Evolutionary conservation across 2,888 invertebrate species (phyloP).

Genomic region (Melanostoma mellinum): DNA sequence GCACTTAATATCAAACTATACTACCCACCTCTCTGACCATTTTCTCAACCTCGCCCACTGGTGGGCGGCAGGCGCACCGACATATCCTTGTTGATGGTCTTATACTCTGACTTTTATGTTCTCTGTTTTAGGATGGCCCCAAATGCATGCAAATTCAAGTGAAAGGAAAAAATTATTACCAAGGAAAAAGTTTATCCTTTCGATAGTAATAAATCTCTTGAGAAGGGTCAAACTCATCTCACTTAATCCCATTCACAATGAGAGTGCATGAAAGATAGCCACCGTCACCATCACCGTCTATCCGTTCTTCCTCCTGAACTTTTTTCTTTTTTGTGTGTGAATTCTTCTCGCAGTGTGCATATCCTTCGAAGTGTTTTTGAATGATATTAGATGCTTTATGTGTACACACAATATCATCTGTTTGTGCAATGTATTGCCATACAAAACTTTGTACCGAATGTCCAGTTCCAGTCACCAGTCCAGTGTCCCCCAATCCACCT

Average conservation of each 20-base stretch:
- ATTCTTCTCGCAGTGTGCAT: conserved; percentile 5
- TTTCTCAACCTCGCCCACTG: not conserved
- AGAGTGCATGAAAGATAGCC: conserved; percentile 55
- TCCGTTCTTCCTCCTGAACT: not conserved
- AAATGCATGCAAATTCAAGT: conserved; percentile 60
- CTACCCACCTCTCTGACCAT: conserved; percentile 21
- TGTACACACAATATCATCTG: conserved; percentile 31
- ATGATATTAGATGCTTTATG: conserved; percentile 51
- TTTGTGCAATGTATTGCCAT: conserved; percentile 40
- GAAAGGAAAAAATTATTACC: conserved; percentile 37
- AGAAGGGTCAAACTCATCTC: conserved; percentile 63
- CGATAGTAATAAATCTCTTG: conserved; percentile 62
- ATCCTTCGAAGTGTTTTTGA: conserved; percentile 43
- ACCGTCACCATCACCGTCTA: not conserved
- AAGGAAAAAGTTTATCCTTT: conserved; percentile 60
- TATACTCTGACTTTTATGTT: conserved; percentile 40
- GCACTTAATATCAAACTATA: conserved; percentile 53
- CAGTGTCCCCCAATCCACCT: not conserved
- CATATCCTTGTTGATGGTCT: conserved; percentile 20
- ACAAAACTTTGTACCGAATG: conserved; percentile 17
- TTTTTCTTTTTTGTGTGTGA: not conserved
- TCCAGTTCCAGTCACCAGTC: not conserved
- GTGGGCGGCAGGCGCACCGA: not conserved
- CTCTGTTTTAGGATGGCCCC: conserved; percentile 4
- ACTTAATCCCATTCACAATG: conserved; percentile 64